These are phyloP conservation scores for Lottia scabra DNA, from an alignment of 2,888 invertebrate genomes.

Conservation along the genomic window DNA sequence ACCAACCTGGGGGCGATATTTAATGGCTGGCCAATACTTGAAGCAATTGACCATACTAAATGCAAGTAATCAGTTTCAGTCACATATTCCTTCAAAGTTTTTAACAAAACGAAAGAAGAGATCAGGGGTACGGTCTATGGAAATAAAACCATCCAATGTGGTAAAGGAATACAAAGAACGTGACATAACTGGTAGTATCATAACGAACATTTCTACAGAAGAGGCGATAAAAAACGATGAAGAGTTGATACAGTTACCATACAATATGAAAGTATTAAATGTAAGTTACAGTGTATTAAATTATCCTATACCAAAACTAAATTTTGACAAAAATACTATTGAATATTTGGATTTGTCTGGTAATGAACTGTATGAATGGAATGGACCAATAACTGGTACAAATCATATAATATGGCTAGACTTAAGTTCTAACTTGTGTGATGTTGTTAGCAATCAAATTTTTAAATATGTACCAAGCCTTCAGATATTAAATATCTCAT, in stretches of 20 bases:
- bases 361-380: constrained; percentile 22
- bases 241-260: not conserved
- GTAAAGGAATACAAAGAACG: too few species aligned
- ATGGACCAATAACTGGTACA: constrained; percentile 17
- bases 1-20: not conserved
- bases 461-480: constrained; percentile 16
- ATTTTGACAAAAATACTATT: constrained; percentile 14
- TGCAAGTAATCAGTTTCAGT: not conserved
- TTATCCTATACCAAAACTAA: not conserved
- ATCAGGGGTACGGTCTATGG: too few species aligned
- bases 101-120: too few species aligned
- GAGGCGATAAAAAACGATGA: not conserved
- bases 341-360: constrained; percentile 10
- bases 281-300: not conserved
- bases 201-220: too few species aligned
- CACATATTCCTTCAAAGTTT: not conserved
- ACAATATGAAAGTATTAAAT: not conserved
- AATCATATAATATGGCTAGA: constrained; percentile 18
- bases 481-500: constrained; percentile 14
- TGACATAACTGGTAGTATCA: too few species aligned
- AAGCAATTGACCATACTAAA: not conserved
- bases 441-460: not conserved
- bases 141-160: too few species aligned
- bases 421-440: constrained; percentile 24
- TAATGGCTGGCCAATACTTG: not conserved